phyloP scores from a whole-genome alignment of 2,888 invertebrate genomes.

The Teleiodes luculella region DNA sequence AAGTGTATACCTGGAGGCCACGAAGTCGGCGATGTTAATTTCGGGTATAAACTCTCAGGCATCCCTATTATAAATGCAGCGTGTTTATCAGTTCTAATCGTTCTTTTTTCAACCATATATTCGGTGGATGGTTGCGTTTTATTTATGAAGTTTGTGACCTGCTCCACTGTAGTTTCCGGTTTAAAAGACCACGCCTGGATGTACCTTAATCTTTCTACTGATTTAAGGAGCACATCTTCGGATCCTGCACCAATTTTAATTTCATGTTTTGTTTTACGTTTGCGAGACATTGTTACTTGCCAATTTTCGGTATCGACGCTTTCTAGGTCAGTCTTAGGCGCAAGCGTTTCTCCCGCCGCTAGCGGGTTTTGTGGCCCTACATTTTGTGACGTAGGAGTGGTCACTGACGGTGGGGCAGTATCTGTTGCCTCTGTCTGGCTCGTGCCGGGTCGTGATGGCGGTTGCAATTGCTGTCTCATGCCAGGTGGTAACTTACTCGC shows the following conservation, averaged over 20 bases:
- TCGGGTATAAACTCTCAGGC: not conserved
- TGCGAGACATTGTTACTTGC: no score
- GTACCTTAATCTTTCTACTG: not conserved
- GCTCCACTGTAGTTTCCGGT: not conserved
- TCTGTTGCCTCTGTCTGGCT: no score
- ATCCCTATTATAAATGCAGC: constrained; percentile 9
- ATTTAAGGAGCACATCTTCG: not conserved
- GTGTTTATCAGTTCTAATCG: not conserved
- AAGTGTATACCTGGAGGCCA: constrained; percentile 8
- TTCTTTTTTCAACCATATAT: constrained; percentile 1
- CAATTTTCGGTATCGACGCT: no score
- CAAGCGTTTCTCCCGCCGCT: no score
- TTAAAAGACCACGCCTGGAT: constrained; percentile 7
- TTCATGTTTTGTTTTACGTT: not conserved
- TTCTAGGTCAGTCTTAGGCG: no score
- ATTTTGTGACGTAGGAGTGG: no score
- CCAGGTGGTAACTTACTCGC: no score
- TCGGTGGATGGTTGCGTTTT: not conserved
- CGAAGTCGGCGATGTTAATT: not conserved
- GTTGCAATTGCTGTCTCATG: no score
- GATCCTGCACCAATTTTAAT: not conserved
- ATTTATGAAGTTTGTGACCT: not conserved
- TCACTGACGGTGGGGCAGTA: no score
- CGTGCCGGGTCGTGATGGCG: no score
- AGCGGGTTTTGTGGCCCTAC: no score